These are phyloP conservation scores for Plusia festucae DNA, from an alignment of 2,888 invertebrate species.

Conservation along the genomic window DNA sequence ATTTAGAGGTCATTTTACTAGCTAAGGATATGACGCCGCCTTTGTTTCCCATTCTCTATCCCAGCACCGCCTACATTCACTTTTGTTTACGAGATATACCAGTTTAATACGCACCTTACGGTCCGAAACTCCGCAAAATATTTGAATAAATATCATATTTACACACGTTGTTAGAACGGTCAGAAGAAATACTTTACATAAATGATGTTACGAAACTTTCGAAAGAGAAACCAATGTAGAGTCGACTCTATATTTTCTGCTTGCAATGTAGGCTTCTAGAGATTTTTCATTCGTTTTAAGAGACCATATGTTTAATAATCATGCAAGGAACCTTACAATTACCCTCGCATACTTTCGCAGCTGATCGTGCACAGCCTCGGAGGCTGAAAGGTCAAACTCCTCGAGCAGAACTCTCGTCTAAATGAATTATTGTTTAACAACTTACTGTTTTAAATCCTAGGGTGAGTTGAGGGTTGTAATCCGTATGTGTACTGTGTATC, in stretches of 20 bases:
- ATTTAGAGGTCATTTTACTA: constrained; percentile 66
- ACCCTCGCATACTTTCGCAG: constrained; percentile 78
- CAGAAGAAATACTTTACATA: constrained; percentile 58
- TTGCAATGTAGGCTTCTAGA: neutral
- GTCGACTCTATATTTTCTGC: constrained; percentile 15
- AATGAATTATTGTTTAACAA: constrained; percentile 12
- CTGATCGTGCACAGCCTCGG: constrained; percentile 71
- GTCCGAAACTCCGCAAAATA: constrained; percentile 38
- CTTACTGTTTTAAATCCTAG: constrained; percentile 66
- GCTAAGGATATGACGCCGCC: constrained; percentile 69
- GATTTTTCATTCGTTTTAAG: neutral
- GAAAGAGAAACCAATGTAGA: constrained; percentile 73
- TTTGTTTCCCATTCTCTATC: constrained; percentile 77
- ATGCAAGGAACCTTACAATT: constrained; percentile 59
- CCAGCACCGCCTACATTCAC: constrained; percentile 82
- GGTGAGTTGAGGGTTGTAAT: constrained; percentile 61
- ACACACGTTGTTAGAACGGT: constrained; percentile 39
- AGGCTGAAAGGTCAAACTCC: constrained; percentile 63
- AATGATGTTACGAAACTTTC: constrained; percentile 74
- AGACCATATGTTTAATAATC: constrained; percentile 31
- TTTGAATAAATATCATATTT: constrained; percentile 54
- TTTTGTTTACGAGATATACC: constrained; percentile 76
- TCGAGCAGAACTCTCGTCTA: constrained; percentile 4
- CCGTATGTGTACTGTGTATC: constrained; percentile 71
- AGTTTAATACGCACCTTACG: constrained; percentile 28